Evolutionary conservation across 2,797 vertebrate species (phyloP).

Genomic region (Karalla daura): DNA sequence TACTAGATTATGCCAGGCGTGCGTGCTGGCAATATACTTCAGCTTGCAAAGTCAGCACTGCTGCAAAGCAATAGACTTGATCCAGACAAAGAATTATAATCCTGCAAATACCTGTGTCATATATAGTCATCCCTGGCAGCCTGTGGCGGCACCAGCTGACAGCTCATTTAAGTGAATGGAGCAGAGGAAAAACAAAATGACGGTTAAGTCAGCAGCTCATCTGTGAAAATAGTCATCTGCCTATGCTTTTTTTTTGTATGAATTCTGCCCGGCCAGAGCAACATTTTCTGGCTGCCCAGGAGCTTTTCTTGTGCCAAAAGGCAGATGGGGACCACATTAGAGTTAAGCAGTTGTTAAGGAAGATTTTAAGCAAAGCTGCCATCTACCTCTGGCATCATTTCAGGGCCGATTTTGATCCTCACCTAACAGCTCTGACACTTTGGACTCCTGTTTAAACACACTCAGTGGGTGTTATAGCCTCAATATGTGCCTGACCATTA

Average conservation of each 20-base stretch:
- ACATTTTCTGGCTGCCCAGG: conserved; percentile 22
- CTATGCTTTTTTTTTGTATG: conserved; percentile 29
- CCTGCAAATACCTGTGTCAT: conserved; percentile 31
- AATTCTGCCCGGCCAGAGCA: conserved; percentile 30
- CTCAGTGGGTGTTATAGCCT: neutral
- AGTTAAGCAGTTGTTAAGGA: conserved; percentile 2
- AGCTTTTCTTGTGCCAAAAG: conserved; percentile 2
- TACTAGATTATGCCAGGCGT: conserved; percentile 34
- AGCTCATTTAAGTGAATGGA: conserved; percentile 49
- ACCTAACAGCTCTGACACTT: neutral
- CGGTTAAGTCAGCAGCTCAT: conserved; percentile 33
- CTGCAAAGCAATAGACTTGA: conserved; percentile 47
- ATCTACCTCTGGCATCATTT: neutral
- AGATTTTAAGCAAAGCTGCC: neutral
- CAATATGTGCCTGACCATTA: neutral
- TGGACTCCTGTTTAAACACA: neutral
- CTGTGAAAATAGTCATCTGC: conserved; percentile 36
- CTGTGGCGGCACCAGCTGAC: conserved; percentile 36
- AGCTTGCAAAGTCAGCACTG: conserved; percentile 57
- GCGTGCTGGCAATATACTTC: conserved; percentile 25
- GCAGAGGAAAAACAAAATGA: conserved; percentile 38
- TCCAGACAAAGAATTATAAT: conserved; percentile 56
- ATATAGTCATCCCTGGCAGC: conserved; percentile 29
- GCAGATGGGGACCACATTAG: neutral
- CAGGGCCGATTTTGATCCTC: neutral